Evolutionary conservation across 2,797 vertebrate species (phyloP), one percentile per base, ranked within the genome.

Genomic region (Gymnodraco acuticeps): DNA sequence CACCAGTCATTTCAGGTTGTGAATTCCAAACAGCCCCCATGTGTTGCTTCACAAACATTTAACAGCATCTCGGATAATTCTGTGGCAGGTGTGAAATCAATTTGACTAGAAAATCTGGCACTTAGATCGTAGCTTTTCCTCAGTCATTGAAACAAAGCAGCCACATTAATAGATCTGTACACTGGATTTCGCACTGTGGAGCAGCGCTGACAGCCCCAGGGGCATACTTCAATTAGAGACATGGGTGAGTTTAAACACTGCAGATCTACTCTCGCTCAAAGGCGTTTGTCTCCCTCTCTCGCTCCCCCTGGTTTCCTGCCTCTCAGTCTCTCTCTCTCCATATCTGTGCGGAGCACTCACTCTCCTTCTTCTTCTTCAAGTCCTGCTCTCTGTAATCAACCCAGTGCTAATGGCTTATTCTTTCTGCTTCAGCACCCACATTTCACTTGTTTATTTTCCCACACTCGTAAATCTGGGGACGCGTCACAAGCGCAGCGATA

Each of bases 361-460:
- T 88, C 91, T 95, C 95, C 95, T 93, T 93, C 96, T 95, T 27
- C 23, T 27, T 94, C 95, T 92, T 90, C 90, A 93, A 81, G 91
- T 90, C 92, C 94, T 94, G 93, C 94, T 91, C 90, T 93, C 94
- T 95, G 96, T 98, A 99, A 99, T 99, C 98, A 98, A 96, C 94
- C 95, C 95, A 96, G 95, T 96, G 95, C 96, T 98, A 98, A 99
- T 97, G 96, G 97, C 95, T 97, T 98, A 96, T 97, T 98, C 95
- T 99, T 98, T 98, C 97, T 98, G 98, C 97, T 98, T 95, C 96
- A 97, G 96, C 97, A 97, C 96, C 96, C 97, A 96, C 97, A 98
- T 97, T 99, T 97, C 96, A 97, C 97, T 98, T 98, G 96, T 98
- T 98, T 98, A 97, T 97, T 98, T 98, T 97, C 95, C 95, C 94